Evolutionary conservation across 2,888 invertebrate species (phyloP), one percentile per base, ranked within the genome.

Genomic region (Pilophorus perplexus): DNA sequence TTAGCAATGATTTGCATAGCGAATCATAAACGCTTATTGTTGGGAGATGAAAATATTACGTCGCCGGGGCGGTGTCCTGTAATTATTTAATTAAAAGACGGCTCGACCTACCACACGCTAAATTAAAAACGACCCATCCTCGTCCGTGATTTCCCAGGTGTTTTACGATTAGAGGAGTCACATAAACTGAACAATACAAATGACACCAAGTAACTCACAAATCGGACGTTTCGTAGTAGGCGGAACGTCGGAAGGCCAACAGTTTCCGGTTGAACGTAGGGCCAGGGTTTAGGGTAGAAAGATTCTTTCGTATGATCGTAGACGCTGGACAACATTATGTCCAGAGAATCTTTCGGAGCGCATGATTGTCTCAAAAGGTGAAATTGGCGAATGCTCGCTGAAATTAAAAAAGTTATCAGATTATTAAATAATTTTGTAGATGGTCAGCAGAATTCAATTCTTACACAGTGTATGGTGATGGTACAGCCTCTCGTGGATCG

Each of bases 231-330:
- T 55, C 85, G 79, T 8, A 89, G 75, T 27, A 85, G 80, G 8
- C 88, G 81, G 83, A 87, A 87, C 0, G 86, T 87, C 27, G 80
- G 79, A 33, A 79, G 78, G 3, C 84, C 84, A 44, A 82, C 74
- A 0, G 89, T 85, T 75, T 89, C 89, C 0, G 83, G 81, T 74
- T 90, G 90, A 67, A 88, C 74, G 70, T 82, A 79, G 0, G 83
- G 75, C 73, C 89, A 87, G 10, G 81, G 80, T 69, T 79, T 82
- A 65, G 85, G 85, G 0, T 85, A 82, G 73, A 87, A 87, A 27
- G 71, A 72, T 33, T 71, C 70, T 14, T 64, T 37, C 12, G 60
- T 57, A 37, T 71, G 71, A 44, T 85, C 80, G 75, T 89, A 90
- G 0, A 85, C 81, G 0, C 88, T 80, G 3, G 82, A 78, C 55